Conservation (phyloP, 2,797 vertebrate genomes). For the Microctenopoma steveboyesi region DNA sequence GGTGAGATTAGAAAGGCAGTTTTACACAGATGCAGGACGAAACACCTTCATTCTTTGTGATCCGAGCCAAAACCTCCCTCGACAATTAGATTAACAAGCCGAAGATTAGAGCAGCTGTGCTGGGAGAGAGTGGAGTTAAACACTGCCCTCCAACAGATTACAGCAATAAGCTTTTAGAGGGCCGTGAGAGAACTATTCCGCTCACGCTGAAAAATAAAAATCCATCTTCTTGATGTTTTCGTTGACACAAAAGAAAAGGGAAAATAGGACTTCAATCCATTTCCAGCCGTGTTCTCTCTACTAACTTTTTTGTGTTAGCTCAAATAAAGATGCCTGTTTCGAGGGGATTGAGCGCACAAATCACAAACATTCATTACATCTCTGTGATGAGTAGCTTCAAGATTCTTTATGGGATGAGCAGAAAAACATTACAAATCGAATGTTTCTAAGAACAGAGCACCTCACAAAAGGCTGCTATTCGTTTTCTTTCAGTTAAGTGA, state of each 20-base stretch:
- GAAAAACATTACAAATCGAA: slow-evolving; percentile 30
- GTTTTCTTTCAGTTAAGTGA: slow-evolving; percentile 1
- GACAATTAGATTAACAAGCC: slow-evolving; percentile 79
- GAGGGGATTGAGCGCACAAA: slow-evolving; percentile 46
- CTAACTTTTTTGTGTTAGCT: slow-evolving; percentile 57
- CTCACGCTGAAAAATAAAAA: slow-evolving; percentile 67
- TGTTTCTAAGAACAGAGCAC: slow-evolving; percentile 17
- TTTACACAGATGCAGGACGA: slow-evolving; percentile 67
- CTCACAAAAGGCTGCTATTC: slow-evolving; percentile 8
- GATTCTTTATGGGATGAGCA: slow-evolving; percentile 23
- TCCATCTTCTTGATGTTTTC: slow-evolving; percentile 51
- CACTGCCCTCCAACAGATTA: slow-evolving; percentile 76
- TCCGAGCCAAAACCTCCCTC: slow-evolving; percentile 68
- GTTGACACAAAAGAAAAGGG: slow-evolving; percentile 42
- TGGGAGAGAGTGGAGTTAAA: slow-evolving; percentile 69
- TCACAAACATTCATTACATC: slow-evolving; percentile 55
- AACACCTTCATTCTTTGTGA: slow-evolving; percentile 77
- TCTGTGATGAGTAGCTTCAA: slow-evolving; percentile 27
- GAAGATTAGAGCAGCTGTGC: slow-evolving; percentile 76
- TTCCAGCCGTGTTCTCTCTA: slow-evolving; percentile 28
- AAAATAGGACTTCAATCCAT: slow-evolving; percentile 51
- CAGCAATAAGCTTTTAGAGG: slow-evolving; percentile 73
- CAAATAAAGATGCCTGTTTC: slow-evolving; percentile 52
- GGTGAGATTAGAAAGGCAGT: slow-evolving; percentile 72
- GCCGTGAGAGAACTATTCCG: slow-evolving; percentile 47